Evolutionary conservation across 2,888 invertebrate genomes (phyloP), one percentile per base, ranked within the genome.

Genomic region (Diplolepis rosae): DNA sequence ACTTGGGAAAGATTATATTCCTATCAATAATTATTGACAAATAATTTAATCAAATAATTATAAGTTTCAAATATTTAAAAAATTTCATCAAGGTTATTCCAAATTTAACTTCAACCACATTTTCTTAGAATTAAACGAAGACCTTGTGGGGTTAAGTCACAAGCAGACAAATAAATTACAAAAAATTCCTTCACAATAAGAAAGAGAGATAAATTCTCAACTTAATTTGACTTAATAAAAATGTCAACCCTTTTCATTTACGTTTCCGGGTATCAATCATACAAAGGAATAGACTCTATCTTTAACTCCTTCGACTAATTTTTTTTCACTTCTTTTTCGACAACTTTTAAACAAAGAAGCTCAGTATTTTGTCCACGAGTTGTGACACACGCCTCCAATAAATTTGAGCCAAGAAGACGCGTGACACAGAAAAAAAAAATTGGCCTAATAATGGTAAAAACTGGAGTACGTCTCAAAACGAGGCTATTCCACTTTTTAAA

Each of bases 371-470:
- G 52, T 48, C 50, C 42, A 56, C 24, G 39, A 52, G 30, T 68
- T 65, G 70, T 67, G 76, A 73, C 80, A 70, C 76, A 73, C 78
- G 82, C 74, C 79, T 75, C 72, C 78, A 83, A 84, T 84, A 84
- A 85, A 85, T 80, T 71, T 77, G 72, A 82, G 76, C 68, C 75
- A 77, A 79, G 73, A 73, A 45, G 70, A 66, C 78, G 77, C 79
- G 79, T 74, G 80, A 78, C 81, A 71, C 73, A 79, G 76, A 79
- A 82, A 78, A 66, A 87, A 86, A 87, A 87, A 87, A 85, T 84
- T 80, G 81, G 82, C 84, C 86, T 85, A 87, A 85, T 87, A 87
- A 87, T 86, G 83, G 84, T 84, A 85, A 87, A 88, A 87, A 87
- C 79, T 85, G 73, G 83, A 86, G 83, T 81, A 82, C 74, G 45